phyloP scores from a whole-genome alignment of 1,140 invertebrate species.

The Stegodyphus mimosarum region DNA sequence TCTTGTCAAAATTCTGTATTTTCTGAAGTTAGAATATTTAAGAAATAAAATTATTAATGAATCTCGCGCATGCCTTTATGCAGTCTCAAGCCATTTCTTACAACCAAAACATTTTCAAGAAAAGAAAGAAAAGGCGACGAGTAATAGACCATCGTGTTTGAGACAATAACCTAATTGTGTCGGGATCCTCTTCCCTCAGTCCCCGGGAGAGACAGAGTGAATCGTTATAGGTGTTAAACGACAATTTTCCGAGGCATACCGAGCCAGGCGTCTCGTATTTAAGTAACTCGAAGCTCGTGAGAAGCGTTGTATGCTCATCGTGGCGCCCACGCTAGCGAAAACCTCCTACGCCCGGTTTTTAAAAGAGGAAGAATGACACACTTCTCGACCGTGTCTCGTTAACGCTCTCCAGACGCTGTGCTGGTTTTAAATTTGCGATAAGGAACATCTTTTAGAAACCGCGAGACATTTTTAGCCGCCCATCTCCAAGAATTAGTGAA shows the following conservation, averaged over 20 bases:
- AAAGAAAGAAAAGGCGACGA: no score
- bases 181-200: conserved; percentile 7
- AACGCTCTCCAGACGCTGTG: conserved; percentile 45
- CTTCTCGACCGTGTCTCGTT: conserved; percentile 23
- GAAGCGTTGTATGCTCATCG: conserved; percentile 32
- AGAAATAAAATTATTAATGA: no score
- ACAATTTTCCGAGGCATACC: conserved; percentile 19
- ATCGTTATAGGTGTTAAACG: conserved; percentile 41
- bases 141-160: not conserved
- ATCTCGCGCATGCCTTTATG: no score
- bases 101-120: no score
- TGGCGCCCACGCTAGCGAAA: conserved; percentile 20
- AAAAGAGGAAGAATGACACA: conserved; percentile 55
- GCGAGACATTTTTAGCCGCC: conserved; percentile 32
- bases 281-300: conserved; percentile 54
- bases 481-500: not conserved
- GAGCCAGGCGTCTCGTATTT: conserved; percentile 28
- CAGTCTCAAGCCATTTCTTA: no score
- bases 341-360: conserved; percentile 40
- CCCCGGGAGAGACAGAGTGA: not conserved
- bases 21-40: no score
- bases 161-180: conserved; percentile 14
- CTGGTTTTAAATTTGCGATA: not conserved
- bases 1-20: no score
- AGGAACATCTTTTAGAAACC: not conserved